Base-by-base conservation (phyloP, 1,140 invertebrate genomes). In the Copidosoma floridanum region DNA sequence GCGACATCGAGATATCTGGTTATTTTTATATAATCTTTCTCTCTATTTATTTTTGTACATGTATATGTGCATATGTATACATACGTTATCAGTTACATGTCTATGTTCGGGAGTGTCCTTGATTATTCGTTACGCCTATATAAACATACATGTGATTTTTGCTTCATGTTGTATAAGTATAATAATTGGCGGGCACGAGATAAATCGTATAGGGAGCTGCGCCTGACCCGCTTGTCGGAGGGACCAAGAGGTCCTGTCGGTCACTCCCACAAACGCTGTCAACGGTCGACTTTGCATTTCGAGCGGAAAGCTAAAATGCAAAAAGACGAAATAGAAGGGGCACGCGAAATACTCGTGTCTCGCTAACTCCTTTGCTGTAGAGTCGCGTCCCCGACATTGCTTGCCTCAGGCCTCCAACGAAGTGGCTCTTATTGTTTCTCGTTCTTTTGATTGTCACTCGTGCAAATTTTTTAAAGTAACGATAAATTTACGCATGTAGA, bases 231-330 rank as follows among this genome's bases (percentile, higher is more conserved):
- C 72, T 80, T 80, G 77, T 78, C 72, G 76, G 75, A 76, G 76
- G 74, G 78, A 80, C 78, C 77, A 80, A 79, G 77, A 74, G 68
- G n/a, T 77, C 29, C 71, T 26, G 76, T 80, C 77, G 75, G 76
- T 78, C 78, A 71, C 75, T 76, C 77, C 76, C 68, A 78, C 77
- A 80, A 80, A 79, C 74, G 68, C 64, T 66, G 63, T 72, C 71
- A 72, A 67, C 63, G 38, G 59, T 64, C 53, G 61, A 61, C 57
- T 56, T 52, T 29, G 37, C 62, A 35, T 53, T 47, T 59, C 53
- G 58, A 57, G 64, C 68, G 24, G 41, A 63, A 24, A 52, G 66
- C 59, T 64, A 55, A 58, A n/a, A n/a, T n/a, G n/a, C n/a, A n/a
- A n/a, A n/a, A n/a, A n/a, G n/a, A n/a, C n/a, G n/a, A n/a, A n/a